These are phyloP conservation scores for Volucella bombylans DNA, from an alignment of 2,888 invertebrate genomes.

Conservation along the genomic window DNA sequence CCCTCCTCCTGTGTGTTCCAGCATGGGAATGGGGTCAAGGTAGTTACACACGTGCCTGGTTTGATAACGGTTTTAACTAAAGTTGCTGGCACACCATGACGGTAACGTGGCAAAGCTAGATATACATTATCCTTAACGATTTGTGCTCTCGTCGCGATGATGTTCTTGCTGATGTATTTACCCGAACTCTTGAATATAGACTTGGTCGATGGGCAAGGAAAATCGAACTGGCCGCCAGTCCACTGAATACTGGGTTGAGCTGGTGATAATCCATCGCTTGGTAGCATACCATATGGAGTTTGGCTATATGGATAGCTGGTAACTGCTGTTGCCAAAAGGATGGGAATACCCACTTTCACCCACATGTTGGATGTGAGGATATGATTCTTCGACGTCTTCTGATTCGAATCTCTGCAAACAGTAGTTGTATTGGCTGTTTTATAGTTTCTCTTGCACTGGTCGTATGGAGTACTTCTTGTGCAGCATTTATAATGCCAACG, in stretches of 20 bases:
- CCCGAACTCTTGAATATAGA: slow-evolving; percentile 85
- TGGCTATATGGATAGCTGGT: slow-evolving; percentile 45
- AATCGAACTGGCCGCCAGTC: slow-evolving; percentile 83
- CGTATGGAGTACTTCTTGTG: slow-evolving; percentile 6
- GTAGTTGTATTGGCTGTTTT: slow-evolving; percentile 1
- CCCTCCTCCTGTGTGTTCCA: slow-evolving; percentile 89
- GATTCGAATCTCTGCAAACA: background rate
- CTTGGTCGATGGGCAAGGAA: slow-evolving; percentile 84
- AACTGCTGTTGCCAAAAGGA: slow-evolving; percentile 45
- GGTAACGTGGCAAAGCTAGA: slow-evolving; percentile 85
- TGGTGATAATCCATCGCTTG: slow-evolving; percentile 76
- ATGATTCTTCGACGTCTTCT: slow-evolving; percentile 1
- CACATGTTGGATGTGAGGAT: slow-evolving; percentile 61
- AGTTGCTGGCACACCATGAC: slow-evolving; percentile 87
- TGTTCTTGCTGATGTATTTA: slow-evolving; percentile 84
- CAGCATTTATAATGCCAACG: slow-evolving; percentile 55
- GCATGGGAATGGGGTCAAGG: slow-evolving; percentile 85
- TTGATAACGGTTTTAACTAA: slow-evolving; percentile 84
- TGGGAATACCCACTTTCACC: slow-evolving; percentile 57
- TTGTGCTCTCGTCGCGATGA: slow-evolving; percentile 85
- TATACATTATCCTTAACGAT: slow-evolving; percentile 84
- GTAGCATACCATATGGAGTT: slow-evolving; percentile 77
- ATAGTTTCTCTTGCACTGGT: slow-evolving; percentile 53
- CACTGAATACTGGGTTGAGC: slow-evolving; percentile 80
- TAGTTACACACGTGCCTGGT: slow-evolving; percentile 83